Base-by-base conservation (phyloP, 2,888 invertebrate species). In the Barypeithes pellucidus region DNA sequence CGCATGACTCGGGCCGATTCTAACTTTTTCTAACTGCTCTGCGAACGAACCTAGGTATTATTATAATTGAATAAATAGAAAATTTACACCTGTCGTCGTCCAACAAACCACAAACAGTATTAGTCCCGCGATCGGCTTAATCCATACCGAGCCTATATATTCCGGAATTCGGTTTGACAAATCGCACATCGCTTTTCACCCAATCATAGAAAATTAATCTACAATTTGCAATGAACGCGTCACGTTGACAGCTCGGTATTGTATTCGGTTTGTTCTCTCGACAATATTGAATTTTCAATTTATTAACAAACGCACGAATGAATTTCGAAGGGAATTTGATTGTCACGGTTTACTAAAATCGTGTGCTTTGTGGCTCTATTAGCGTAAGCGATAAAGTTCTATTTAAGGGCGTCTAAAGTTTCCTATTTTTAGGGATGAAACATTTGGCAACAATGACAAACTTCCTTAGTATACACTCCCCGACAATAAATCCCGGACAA, bases 191-290 rank as follows among this genome's bases (percentile, higher is more conserved):
- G 60, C 72, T 18, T 24, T 41, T 22, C 20, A 50, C 52, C 72
- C 72, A 72, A 72, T 72, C 72, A 72, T 72, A 72, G 72, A 72
- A 72, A 72, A 72, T 72, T 72, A 72, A 72, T 72, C 60, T 72
- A 61, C 68, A 61, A 68, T 68, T 68, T 68, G 60, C 68, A 41
- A 11, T 22, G 22, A 67, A 60, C 60, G 68, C 36, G 61, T 68
- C 45, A 60, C 41, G 60, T 47, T 67, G 68, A 68, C 68, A 68
- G 60, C 68, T 68, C 52, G 68, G 68, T 36, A 61, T 68, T 68
- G 67, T 67, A 67, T 67, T 67, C 68, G 68, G 68, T 68, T 68
- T 61, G 68, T 68, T 61, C 61, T 14, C 50, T 47, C 39, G 68
- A 57, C 68, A 61, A 61, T 68, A 68, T 68, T 68, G 68, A 68